phyloP scores from a whole-genome alignment of 2,113 vertebrate species.

The Struthidea cinerea region DNA sequence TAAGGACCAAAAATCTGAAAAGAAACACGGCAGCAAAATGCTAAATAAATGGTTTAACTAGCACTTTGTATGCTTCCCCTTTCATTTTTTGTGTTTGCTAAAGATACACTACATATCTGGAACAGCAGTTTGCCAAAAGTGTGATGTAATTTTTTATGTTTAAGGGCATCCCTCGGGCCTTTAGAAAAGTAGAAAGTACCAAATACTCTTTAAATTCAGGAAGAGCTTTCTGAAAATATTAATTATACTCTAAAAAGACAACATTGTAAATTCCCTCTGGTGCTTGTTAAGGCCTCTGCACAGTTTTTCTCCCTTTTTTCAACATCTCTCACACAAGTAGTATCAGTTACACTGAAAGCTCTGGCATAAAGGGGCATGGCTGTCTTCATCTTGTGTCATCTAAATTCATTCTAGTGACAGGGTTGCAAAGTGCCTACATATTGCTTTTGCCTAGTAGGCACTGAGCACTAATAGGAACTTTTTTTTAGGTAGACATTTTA shows the following conservation, averaged over 20 bases:
- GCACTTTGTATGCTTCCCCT: neutral
- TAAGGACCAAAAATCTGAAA: neutral
- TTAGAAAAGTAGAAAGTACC: neutral
- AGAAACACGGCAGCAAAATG: neutral
- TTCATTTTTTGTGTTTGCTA: neutral
- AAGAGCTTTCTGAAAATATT: neutral
- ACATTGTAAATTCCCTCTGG: neutral
- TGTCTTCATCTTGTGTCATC: neutral
- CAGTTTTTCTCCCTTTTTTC: neutral
- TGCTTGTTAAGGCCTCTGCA: neutral
- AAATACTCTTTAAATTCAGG: neutral
- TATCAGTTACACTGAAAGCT: neutral
- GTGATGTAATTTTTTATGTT: neutral
- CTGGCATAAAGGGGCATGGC: neutral
- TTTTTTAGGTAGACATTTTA: neutral
- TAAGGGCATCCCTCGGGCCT: neutral
- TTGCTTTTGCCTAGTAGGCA: neutral
- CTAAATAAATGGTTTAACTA: neutral
- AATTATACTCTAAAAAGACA: neutral
- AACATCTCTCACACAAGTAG: neutral
- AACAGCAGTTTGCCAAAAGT: neutral
- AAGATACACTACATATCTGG: neutral
- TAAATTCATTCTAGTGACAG: neutral
- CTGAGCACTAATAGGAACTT: neutral
- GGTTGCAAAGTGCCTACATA: neutral